These are phyloP conservation scores for Melanotaenia boesemani DNA, from an alignment of 2,797 vertebrate genomes.

Conservation along the genomic window DNA sequence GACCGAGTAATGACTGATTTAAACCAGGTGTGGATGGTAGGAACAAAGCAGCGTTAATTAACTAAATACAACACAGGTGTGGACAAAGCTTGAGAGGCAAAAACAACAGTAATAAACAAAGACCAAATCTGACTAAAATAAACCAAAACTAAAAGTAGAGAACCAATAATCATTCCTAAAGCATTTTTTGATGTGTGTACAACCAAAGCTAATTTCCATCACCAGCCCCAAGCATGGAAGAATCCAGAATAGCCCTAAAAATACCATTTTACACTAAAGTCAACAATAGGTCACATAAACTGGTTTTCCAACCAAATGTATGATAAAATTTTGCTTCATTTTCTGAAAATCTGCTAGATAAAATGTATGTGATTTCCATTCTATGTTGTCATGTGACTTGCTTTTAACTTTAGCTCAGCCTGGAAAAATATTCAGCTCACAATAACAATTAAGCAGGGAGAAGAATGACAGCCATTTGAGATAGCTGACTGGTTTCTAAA, in stretches of 20 bases:
- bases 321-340: neutral
- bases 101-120: neutral
- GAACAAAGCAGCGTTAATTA: too few species aligned
- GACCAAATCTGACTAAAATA: neutral
- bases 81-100: too few species aligned
- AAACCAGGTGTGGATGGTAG: too few species aligned
- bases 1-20: too few species aligned
- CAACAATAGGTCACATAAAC: neutral
- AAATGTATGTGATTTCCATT: neutral
- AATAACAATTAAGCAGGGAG: slow-evolving; percentile 13
- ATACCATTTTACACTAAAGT: neutral
- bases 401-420: neutral
- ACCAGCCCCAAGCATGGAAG: neutral
- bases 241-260: neutral
- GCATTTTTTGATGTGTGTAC: neutral
- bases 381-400: neutral
- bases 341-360: neutral
- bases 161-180: neutral
- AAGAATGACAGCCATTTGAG: neutral
- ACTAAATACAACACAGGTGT: too few species aligned
- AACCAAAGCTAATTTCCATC: neutral
- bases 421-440: neutral
- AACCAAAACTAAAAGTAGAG: neutral
- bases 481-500: slow-evolving; percentile 2
- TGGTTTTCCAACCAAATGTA: neutral